These are phyloP conservation scores for Antechinus flavipes DNA, from an alignment of 2,113 vertebrate species.

Conservation along the genomic window DNA sequence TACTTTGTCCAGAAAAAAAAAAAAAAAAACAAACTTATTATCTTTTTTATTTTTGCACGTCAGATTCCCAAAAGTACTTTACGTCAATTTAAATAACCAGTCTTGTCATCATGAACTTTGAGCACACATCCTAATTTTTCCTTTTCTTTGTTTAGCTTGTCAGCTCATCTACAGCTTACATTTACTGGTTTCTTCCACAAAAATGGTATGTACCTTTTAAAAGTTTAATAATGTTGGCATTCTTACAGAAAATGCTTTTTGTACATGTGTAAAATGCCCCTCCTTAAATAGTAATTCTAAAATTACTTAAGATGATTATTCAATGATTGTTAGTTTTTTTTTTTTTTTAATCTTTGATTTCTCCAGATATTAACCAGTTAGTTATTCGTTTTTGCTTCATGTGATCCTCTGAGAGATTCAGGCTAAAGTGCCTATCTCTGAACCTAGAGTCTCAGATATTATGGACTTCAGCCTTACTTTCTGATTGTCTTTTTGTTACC, in stretches of 20 bases:
- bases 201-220: conserved; percentile 90
- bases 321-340: neutral
- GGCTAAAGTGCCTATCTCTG: conserved; percentile 21
- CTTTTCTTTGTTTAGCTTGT: conserved; percentile 87
- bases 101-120: conserved; percentile 1
- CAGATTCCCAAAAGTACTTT: neutral
- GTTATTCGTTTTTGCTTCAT: conserved; percentile 20
- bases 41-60: neutral
- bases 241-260: conserved; percentile 33
- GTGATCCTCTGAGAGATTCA: conserved; percentile 6
- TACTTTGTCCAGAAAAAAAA: neutral
- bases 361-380: neutral
- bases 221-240: conserved; percentile 41
- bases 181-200: conserved; percentile 99
- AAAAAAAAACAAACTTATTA: neutral
- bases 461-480: neutral
- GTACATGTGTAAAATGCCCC: conserved; percentile 5
- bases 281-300: conserved; percentile 20
- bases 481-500: conserved; percentile 11
- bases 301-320: conserved; percentile 31
- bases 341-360: conserved; percentile 12
- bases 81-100: neutral
- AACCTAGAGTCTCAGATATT: neutral
- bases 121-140: conserved; percentile 40
- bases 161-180: conserved; percentile 97